Base-by-base conservation (phyloP, 1,140 invertebrate species). In the Maconellicoccus hirsutus region DNA sequence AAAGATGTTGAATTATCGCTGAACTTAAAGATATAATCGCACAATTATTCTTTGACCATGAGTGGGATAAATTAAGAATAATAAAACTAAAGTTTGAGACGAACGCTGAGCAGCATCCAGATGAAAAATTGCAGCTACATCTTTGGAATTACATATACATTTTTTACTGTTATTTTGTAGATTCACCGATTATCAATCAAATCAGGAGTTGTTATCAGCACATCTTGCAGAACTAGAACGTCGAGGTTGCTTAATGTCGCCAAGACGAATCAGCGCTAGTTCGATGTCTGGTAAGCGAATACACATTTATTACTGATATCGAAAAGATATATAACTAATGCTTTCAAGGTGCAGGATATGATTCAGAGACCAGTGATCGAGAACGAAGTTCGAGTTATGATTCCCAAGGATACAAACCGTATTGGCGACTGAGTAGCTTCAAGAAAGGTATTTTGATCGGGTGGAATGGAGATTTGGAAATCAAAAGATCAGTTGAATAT, bases 351-450 rank as follows among this genome's bases (percentile, higher is more conserved):
- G 59, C 75, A 83, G 88, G 89, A 71, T 90, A 90, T 74, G 87
- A 86, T 72, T 89, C 88, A 7, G 89, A 90, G 79, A 81, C 85
- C 75, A 88, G 87, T 74, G 88, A 89, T 71, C 79, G 85, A 71
- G 87, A 89, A 39, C 79, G 82, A 70, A 81, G 84, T 75, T 83
- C 79, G 52, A 78, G 77, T 74, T 79, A 75, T 72, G 82, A 83
- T 69, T 79, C 78, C n/a, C 78, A 78, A 71, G 71, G 61, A 23
- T 66, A 66, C 16, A 66, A 66, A 26, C 61, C 61, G 22, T 66
- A 23, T 23, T 66, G 61, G 61, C 10, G 61, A 16, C n/a, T 52
- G 6, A 52, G 42, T 16, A 52, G 42, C n/a, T 66, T 66, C 21
- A 66, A 66, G 22, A 66, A 66, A 66, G 61, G 61, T 66, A 66